Evolutionary conservation across 2,888 invertebrate genomes (phyloP), one percentile per base, ranked within the genome.

Genomic region (Penaeus monodon): DNA sequence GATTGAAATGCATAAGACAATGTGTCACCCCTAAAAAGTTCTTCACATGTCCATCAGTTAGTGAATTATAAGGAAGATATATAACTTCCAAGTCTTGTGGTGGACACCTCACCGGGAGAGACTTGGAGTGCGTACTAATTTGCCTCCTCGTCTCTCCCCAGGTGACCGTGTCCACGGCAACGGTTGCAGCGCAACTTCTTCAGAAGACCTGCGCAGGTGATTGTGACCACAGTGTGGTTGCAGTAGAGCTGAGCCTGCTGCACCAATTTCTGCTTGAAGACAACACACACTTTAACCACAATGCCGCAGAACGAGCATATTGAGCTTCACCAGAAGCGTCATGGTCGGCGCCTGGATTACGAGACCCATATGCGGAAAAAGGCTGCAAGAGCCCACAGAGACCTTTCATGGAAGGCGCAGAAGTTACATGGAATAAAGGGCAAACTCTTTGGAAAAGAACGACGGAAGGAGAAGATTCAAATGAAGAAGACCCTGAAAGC

Each of bases 271-370:
- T 17, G 17, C 10, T 3, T 0, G 57, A 57, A 57, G 57, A 4
- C 17, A 57, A 57, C 57, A 20, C 17, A 0, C 38, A 29, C 29
- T 6, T 0, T 44, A 29, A 44, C 70, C 81, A 94, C 92, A 93
- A 98, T 98, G 98, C 98, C 98, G 92, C 99, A 99, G 94, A 99
- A 99, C 95, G 99, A 99, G 93, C 98, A 99, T 93, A 99, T 99
- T 93, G 99, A 99, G 92, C 95, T 99, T 90, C 98, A 98, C 93
- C 96, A 97, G 92, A 99, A 99, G 93, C 95, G 99, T 66, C 96
- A 98, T 94, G 99, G 99, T 92, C 95, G 98, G 91, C 95, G 99
- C 90, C 95, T 99, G 90, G 99, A 99, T 94, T 97, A 99, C 95
- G 98, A 99, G 93, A 99, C 99, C 93, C 94, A 97, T 89, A 97